Evolutionary conservation across 1,140 invertebrate genomes (phyloP), one percentile per base, ranked within the genome.

Genomic region (Drosophila arizonae): DNA sequence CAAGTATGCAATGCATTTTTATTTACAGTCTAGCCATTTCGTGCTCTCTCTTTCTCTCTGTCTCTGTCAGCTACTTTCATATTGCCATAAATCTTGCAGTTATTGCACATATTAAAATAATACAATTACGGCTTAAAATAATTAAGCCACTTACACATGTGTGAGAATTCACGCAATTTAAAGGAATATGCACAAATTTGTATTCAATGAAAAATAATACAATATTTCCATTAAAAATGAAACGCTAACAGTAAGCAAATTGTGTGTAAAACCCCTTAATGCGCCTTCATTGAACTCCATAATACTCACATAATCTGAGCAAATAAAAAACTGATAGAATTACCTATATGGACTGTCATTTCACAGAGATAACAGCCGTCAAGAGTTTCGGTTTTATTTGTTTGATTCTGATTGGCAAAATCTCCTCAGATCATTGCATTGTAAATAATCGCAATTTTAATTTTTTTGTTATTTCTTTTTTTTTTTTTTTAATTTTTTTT

Each of bases 1-100:
- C 52, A 82, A 82, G 69, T 74, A 81, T 51, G 61, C 65, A 67
- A 39, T 39, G 21, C 43, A 46, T 65, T 66, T 33, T 52, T 45
- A 10, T 51, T 43, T 52, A 28, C 61, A 10, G 54, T 6, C 33
- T 45, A 24, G 3, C 17, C 17, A 24, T 24, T 24, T 24, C 21
- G 9, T 41, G 65, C 28, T 6, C 28, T 30, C 28, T 30, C 28
- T 30, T 1, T 30, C 28, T 28, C 28, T 28, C 28, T 28, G 1
- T 28, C 28, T 30, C 28, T 30, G 28, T 30, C 28, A 0, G 4
- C 0, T 6, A 3, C 28, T 3, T 6, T 30, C 28, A 33, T 17
- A 2, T 17, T 8, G 30, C 33, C 61, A 75, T 75, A 48, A 71
- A 71, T 71, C 28, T 46, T 46, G 43, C 50, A 67, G 54, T 71